Evolutionary conservation across 2,113 vertebrate species (phyloP), one percentile per base, ranked within the genome.

Genomic region (Morone chrysops): DNA sequence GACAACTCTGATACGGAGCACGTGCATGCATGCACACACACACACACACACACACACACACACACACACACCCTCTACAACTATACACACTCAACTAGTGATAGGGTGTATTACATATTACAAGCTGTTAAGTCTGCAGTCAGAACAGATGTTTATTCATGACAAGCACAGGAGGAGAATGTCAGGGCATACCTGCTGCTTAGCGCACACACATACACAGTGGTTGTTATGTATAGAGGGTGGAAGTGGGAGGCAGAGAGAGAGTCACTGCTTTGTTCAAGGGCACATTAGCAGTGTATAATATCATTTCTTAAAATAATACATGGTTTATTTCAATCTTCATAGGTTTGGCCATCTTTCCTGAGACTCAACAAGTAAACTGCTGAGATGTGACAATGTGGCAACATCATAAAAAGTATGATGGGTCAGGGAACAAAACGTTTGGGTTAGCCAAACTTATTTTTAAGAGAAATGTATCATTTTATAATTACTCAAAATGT

Each of bases 81-180:
- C 12, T 12, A 73, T 65, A 78, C 61, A 82, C 80, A 87, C 56
- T 47, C 18, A 70, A 56, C 22, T 38, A 62, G 65, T 74, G 81
- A 83, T 77, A 59, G 71, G 62, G 45, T 88, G 87, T 80, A 76
- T 87, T 86, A 86, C 85, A 90, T 81, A 90, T 88, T 87, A 88
- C 81, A 86, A 85, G 79, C 87, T 90, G 87, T 89, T 90, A 88
- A 84, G 69, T 86, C 75, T 80, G 78, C 75, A 82, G 87, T 82
- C 66, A 69, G 72, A 87, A 56, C 82, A 89, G 81, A 89, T 91
- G 89, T 91, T 90, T 87, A 86, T 91, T 91, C 81, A 86, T 89
- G 82, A 87, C 57, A 70, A 53, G 77, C 62, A 54, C 75, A 75
- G 61, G 70, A 86, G 81, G 81, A 85, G 72, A 78, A 65, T 63